Evolutionary conservation across 2,113 vertebrate species (phyloP), one percentile per base, ranked within the genome.

Genomic region (Microcebus griseorufus): DNA sequence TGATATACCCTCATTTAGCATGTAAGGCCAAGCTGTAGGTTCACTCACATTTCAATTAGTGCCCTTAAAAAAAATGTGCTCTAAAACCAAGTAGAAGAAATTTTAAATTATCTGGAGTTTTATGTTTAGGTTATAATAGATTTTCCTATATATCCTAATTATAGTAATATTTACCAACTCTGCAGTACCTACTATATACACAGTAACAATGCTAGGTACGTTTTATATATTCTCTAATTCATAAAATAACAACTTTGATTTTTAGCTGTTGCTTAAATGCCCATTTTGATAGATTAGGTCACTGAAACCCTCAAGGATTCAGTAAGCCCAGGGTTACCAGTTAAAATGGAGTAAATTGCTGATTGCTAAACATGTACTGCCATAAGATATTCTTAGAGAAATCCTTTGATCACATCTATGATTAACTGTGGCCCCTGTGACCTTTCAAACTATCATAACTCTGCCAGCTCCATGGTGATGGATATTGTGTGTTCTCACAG

Each of bases 401-500:
- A 85, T 91, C 89, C 70, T 90, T 96, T 58, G 82, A 94, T 92
- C 34, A 45, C 27, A 76, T 84, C 39, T 78, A 0, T 62, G n/a
- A 18, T 86, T 97, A 91, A 91, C 80, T 73, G 3, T 93, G 55
- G 32, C 39, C 62, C 32, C 67, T 96, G 32, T 96, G 80, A 81
- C 92, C 39, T 82, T 94, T 42, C 76, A 64, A 94, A 97, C 87
- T 87, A 27, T 78, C 12, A 32, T 76, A 88, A 93, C 32, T 79
- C 39, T 92, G 22, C 79, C 58, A 90, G 5, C 75, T 25, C 60
- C 32, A 6, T 87, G 48, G 25, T 97, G 79, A 97, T 95, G 60
- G n/a, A 34, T 95, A 29, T 45, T 65, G 39, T 96, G 2, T 98
- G 88, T 98, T 48, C 85, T 97, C 98, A 27, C 98, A 99, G 99